Evolutionary conservation across 2,888 invertebrate genomes (phyloP), one percentile per base, ranked within the genome.

Genomic region (Drosophila imparisetae): DNA sequence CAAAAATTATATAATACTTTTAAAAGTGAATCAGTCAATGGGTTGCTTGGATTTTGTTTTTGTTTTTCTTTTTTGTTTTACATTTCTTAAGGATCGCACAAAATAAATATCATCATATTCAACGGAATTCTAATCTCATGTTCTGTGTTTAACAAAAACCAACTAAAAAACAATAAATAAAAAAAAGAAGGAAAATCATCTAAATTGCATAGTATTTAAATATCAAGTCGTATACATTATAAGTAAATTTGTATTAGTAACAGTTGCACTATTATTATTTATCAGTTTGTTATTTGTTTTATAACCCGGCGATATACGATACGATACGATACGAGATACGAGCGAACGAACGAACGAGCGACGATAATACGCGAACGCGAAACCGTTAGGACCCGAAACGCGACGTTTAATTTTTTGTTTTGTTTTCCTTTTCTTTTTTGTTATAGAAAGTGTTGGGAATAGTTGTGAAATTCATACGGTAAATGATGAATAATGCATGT

Each of bases 291-390:
- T 50, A 15, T 34, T 40, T 53, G 24, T 64, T 50, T 63, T 49
- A 59, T 79, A 77, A 75, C 80, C 83, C 86, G 88, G 86, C 78
- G 86, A 88, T 74, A 78, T 69, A 76, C 67, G 71, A 82, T 66
- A 71, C 67, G 71, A 82, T 66, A 71, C 61, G 66, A 69, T 75
- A 78, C 78, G 78, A 74, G 55, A 50, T 65, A 69, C 69, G 75
- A 78, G 66, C 72, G 80, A 85, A 72, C 89, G 88, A 89, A 84
- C 85, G 90, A 90, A 90, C 91, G 91, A 91, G 84, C 91, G 91
- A 89, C 91, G 92, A 89, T 75, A 75, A 74, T 74, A 90, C 91
- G 91, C 91, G 91, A 86, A 86, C 91, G 86, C 91, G 92, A 89
- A 82, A 91, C 91, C 91, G 91, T 90, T 80, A 81, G 67, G 86